Evolutionary conservation across 2,888 invertebrate species (phyloP).

Genomic region (Heteromyza rotundicornis): DNA sequence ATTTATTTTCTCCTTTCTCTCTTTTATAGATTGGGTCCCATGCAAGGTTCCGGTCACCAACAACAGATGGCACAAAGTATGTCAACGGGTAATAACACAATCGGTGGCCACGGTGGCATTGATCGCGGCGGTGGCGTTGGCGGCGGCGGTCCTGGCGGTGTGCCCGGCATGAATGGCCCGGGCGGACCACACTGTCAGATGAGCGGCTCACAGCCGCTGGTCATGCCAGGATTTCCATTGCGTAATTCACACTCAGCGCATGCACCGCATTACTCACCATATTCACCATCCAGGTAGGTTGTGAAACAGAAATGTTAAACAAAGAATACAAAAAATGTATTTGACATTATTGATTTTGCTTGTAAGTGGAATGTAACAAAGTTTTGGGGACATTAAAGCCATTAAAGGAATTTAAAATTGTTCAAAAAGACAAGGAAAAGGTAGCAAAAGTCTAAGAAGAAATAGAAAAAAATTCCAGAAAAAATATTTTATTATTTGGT

Average conservation of each 20-base stretch:
- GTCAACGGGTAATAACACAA: conserved; percentile 70
- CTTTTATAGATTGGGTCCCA: conserved; percentile 59
- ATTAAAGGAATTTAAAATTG: no score
- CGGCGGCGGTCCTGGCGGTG: conserved; percentile 41
- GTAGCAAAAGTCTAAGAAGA: no score
- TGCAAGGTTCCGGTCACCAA: conserved; percentile 56
- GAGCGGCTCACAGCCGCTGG: conserved; percentile 75
- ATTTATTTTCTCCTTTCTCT: conserved; percentile 24
- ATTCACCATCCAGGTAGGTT: conserved; percentile 83
- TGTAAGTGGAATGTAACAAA: no score
- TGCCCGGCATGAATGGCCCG: conserved; percentile 14
- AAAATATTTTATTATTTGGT: no score
- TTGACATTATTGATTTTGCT: no score
- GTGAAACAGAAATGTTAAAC: no score
- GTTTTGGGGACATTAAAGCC: no score
- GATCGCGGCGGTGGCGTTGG: conserved; percentile 48
- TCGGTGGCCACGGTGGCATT: conserved; percentile 58
- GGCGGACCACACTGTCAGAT: conserved; percentile 73
- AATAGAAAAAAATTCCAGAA: no score
- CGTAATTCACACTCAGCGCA: conserved; percentile 69
- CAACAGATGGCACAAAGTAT: conserved; percentile 65
- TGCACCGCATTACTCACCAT: conserved; percentile 85
- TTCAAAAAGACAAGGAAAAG: no score
- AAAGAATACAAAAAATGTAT: no score
- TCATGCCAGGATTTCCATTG: conserved; percentile 88